phyloP scores from a whole-genome alignment of 1,140 invertebrate genomes.

The Ostrea edulis region DNA sequence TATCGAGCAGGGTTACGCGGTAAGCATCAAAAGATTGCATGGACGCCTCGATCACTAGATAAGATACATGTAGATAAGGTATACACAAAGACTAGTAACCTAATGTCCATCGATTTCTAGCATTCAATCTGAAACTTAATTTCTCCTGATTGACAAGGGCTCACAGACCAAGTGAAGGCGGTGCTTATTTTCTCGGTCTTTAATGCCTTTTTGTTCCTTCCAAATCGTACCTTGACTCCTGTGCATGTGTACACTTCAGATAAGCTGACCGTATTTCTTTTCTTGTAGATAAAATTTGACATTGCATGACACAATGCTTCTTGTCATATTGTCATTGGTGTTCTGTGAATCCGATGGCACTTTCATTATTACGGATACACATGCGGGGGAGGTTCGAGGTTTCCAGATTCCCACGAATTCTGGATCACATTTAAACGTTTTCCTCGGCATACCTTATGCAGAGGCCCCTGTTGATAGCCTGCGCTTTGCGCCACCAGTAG shows the following conservation, averaged over 20 bases:
- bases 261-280: background rate
- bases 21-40: too few relatives aligned
- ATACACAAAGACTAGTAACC: too few relatives aligned
- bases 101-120: too few relatives aligned
- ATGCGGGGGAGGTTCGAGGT: background rate
- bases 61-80: too few relatives aligned
- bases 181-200: too few relatives aligned
- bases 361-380: background rate
- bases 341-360: background rate
- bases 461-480: background rate
- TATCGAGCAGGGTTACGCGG: too few relatives aligned
- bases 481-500: background rate
- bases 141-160: too few relatives aligned
- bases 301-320: background rate
- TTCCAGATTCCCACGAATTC: background rate
- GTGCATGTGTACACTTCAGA: background rate
- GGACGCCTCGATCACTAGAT: too few relatives aligned
- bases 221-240: too few relatives aligned
- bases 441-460: background rate
- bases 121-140: too few relatives aligned
- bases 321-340: background rate
- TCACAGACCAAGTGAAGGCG: too few relatives aligned
- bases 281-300: background rate
- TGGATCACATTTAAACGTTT: background rate
- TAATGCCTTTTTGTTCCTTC: too few relatives aligned